phyloP scores from a whole-genome alignment of 1,140 invertebrate species.

The Neuroterus valhalla region DNA sequence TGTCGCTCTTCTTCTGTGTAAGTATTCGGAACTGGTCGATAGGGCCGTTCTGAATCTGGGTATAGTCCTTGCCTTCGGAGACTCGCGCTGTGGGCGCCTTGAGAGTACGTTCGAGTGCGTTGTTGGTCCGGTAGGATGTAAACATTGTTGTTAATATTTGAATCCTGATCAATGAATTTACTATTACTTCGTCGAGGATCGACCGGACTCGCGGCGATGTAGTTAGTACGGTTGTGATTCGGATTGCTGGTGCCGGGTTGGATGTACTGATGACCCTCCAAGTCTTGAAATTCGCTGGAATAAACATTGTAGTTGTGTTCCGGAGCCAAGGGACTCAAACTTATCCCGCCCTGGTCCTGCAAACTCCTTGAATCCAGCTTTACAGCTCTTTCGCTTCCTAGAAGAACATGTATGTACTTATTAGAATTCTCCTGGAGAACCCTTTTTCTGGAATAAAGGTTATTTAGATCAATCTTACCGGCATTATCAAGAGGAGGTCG shows the following conservation, averaged over 20 bases:
- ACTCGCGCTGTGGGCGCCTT: conserved; percentile 56
- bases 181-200: conserved; percentile 52
- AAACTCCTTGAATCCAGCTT: conserved; percentile 54
- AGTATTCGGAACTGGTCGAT: conserved; percentile 63
- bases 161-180: conserved; percentile 65
- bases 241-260: conserved; percentile 44
- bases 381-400: conserved; percentile 60
- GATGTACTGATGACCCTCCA: conserved; percentile 36
- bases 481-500: conserved; percentile 69
- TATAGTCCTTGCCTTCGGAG: conserved; percentile 58
- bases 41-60: conserved; percentile 59
- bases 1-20: conserved; percentile 66
- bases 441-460: no score
- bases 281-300: conserved; percentile 57
- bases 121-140: conserved; percentile 69
- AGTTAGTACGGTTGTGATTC: conserved; percentile 59
- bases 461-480: conserved; percentile 50
- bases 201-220: conserved; percentile 51
- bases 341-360: conserved; percentile 65
- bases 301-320: conserved; percentile 62
- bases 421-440: no score
- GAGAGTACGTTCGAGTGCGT: conserved; percentile 67
- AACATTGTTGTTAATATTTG: conserved; percentile 70
- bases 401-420: conserved; percentile 1
- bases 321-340: conserved; percentile 63